Percentiles rank a stretch among this genome's conserved stretches.
These are phyloP conservation scores for Nibea albiflora DNA, from an alignment of 2,113 vertebrate genomes.

Conservation along the genomic window DNA sequence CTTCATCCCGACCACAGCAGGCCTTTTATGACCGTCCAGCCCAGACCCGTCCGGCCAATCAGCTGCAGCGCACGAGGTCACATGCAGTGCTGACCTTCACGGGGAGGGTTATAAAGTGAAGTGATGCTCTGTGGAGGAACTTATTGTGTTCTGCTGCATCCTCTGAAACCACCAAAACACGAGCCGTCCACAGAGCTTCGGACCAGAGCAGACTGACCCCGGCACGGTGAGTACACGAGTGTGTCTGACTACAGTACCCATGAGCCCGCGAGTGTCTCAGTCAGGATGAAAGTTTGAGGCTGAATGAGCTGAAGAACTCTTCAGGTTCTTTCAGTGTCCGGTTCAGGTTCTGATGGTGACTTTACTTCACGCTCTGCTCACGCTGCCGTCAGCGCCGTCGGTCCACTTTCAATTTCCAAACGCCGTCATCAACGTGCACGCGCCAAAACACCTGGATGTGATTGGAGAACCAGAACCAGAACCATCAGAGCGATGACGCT, in stretches of 20 bases:
- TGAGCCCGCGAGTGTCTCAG: background rate
- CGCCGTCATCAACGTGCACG: too few species aligned
- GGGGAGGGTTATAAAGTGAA: slow-evolving; percentile 69
- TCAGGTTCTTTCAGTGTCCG: too few species aligned
- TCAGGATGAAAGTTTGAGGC: background rate
- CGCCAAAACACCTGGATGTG: too few species aligned
- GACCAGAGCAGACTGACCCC: slow-evolving; percentile 4
- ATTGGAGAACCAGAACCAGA: too few species aligned
- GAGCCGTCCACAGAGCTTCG: slow-evolving; percentile 4
- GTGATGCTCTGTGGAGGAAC: slow-evolving; percentile 20
- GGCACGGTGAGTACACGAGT: slow-evolving; percentile 49
- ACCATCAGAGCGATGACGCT: too few species aligned
- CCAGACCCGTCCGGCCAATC: slow-evolving; percentile 22
- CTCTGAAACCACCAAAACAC: background rate
- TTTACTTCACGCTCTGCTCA: too few species aligned
- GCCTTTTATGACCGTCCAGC: slow-evolving; percentile 61
- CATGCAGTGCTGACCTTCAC: slow-evolving; percentile 37
- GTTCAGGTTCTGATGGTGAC: too few species aligned
- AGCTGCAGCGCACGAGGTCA: slow-evolving; percentile 39
- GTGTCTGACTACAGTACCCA: background rate
- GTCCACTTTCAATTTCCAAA: too few species aligned
- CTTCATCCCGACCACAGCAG: slow-evolving; percentile 27
- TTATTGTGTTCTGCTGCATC: slow-evolving; percentile 24
- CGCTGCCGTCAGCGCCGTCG: too few species aligned
- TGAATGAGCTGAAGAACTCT: too few species aligned